phyloP scores from a whole-genome alignment of 2,888 invertebrate species.

The Epistrophella euchroma region DNA sequence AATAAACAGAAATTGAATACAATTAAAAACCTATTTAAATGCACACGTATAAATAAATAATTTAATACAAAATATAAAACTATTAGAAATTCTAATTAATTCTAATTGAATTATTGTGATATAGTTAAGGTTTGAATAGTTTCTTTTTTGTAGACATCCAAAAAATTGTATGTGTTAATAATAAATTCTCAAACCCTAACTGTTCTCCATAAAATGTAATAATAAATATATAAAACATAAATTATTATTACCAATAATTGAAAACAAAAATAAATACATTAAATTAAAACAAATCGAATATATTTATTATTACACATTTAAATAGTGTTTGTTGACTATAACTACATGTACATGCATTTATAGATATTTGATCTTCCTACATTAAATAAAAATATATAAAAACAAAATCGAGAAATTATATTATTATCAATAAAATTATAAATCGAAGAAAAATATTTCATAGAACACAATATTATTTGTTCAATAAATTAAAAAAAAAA shows the following conservation, averaged over 20 bases:
- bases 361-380: conserved; percentile 68
- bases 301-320: conserved; percentile 57
- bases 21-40: conserved; percentile 35
- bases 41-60: conserved; percentile 36
- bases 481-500: conserved; percentile 40
- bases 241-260: conserved; percentile 8
- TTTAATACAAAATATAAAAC: conserved; percentile 4
- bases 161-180: conserved; percentile 41
- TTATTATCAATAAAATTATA: conserved; percentile 5
- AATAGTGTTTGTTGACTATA: conserved; percentile 66
- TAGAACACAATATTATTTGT: conserved; percentile 50
- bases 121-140: conserved; percentile 69
- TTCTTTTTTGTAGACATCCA: conserved; percentile 33
- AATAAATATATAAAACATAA: conserved; percentile 20
- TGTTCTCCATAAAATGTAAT: conserved; percentile 33
- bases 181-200: conserved; percentile 26
- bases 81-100: conserved; percentile 42
- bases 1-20: conserved; percentile 4
- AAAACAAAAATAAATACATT: neutral
- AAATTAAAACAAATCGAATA: conserved; percentile 45
- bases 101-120: conserved; percentile 73
- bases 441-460: conserved; percentile 41
- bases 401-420: conserved; percentile 24
- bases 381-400: conserved; percentile 16
- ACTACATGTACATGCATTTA: conserved; percentile 57